These are phyloP conservation scores for Papilio gigon DNA, from an alignment of 2,888 invertebrate species.

Conservation along the genomic window DNA sequence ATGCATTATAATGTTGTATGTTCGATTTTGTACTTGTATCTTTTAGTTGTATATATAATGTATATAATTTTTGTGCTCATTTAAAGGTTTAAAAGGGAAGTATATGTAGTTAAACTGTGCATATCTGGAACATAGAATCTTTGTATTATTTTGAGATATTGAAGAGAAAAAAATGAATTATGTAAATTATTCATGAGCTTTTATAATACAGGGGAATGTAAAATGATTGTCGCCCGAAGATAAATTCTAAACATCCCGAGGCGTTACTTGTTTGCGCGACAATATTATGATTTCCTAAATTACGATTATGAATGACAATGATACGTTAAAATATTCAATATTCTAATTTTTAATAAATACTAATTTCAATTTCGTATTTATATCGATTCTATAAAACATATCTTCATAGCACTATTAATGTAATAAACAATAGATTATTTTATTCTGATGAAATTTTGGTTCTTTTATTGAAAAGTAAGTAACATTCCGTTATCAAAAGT, in stretches of 20 bases:
- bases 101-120: too few species aligned
- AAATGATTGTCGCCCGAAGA: constrained; percentile 20
- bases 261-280: constrained; percentile 26
- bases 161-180: constrained; percentile 23
- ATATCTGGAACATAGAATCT: not conserved
- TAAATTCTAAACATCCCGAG: constrained; percentile 23
- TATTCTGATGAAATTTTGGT: too few species aligned
- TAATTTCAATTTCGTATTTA: not conserved
- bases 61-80: too few species aligned
- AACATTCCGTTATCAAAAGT: too few species aligned
- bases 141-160: constrained; percentile 10
- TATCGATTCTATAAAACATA: too few species aligned
- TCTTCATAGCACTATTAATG: too few species aligned
- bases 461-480: too few species aligned
- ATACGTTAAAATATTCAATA: constrained; percentile 7
- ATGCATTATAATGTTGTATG: too few species aligned
- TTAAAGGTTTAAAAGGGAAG: too few species aligned
- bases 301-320: constrained; percentile 23
- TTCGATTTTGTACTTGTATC: too few species aligned
- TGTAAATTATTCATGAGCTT: constrained; percentile 32
- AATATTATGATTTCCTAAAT: constrained; percentile 27
- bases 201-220: constrained; percentile 24
- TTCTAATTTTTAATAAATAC: not conserved
- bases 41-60: too few species aligned
- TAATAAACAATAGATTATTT: too few species aligned